Conservation (phyloP, 2,888 invertebrate species). For the Drosophila mimica region DNA sequence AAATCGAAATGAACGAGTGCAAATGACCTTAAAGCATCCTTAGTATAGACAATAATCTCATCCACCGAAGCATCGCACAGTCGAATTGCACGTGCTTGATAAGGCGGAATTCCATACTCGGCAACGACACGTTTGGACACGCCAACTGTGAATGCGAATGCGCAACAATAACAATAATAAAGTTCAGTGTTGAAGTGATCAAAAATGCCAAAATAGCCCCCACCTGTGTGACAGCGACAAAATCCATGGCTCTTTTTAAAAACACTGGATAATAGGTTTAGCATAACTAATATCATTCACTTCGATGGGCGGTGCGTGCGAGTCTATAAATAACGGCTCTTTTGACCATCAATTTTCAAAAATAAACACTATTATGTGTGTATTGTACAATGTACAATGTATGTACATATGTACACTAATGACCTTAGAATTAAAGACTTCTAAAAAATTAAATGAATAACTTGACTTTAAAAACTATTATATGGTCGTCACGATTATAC, state of each 20-base stretch:
- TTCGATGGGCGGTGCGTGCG: constrained; percentile 13
- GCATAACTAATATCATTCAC: constrained; percentile 16
- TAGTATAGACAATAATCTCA: constrained; percentile 18
- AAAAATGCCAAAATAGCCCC: constrained; percentile 1
- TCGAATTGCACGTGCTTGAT: constrained; percentile 55
- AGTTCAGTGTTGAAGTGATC: constrained; percentile 17
- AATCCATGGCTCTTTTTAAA: constrained; percentile 37
- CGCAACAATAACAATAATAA: constrained; percentile 11
- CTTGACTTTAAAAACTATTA: background rate
- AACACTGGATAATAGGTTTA: constrained; percentile 55
- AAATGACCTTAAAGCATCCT: constrained; percentile 62
- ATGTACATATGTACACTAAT: background rate
- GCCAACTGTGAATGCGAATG: constrained; percentile 21
- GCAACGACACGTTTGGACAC: constrained; percentile 40
- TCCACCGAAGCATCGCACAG: constrained; percentile 9
- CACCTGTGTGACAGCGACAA: constrained; percentile 38
- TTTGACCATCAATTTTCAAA: constrained; percentile 47
- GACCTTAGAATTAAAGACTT: background rate
- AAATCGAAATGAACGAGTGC: constrained; percentile 13
- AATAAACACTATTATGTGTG: background rate
- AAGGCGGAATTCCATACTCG: constrained; percentile 30
- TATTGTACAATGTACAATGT: background rate
- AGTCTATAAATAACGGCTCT: constrained; percentile 56
- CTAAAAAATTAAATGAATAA: background rate
- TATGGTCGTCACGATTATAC: background rate